phyloP scores from a whole-genome alignment of 2,888 invertebrate species.

The Idaea biselata region DNA sequence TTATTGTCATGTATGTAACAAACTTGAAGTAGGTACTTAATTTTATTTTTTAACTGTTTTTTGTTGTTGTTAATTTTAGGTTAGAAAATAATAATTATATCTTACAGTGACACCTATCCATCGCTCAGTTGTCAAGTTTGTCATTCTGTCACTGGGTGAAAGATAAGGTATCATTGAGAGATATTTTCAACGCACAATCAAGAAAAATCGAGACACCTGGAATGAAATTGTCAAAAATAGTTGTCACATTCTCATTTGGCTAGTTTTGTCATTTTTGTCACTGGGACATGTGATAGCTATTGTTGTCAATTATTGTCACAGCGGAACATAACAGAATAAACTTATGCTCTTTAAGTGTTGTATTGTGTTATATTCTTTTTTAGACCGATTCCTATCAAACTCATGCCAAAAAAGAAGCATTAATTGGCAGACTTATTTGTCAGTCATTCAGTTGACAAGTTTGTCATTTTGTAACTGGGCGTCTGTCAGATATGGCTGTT shows the following conservation, averaged over 20 bases:
- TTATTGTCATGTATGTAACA: no score
- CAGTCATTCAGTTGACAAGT: conserved; percentile 25
- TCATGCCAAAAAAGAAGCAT: not conserved
- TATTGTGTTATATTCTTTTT: no score
- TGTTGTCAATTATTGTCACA: conserved; percentile 8
- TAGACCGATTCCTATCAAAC: no score
- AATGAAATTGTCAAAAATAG: conserved; percentile 6
- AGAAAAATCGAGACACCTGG: not conserved
- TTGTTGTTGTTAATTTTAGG: no score
- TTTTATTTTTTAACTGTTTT: no score
- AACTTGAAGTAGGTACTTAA: no score
- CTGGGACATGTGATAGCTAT: conserved; percentile 18
- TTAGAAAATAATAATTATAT: no score
- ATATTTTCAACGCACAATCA: conserved; percentile 8
- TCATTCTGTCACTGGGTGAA: conserved; percentile 22
- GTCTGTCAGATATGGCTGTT: conserved; percentile 2
- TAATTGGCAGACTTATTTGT: conserved; percentile 17
- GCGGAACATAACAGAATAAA: not conserved
- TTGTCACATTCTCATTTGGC: conserved; percentile 12
- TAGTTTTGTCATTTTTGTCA: conserved; percentile 17
- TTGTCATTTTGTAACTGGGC: conserved; percentile 26
- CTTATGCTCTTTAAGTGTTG: no score
- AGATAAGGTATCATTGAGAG: conserved; percentile 8
- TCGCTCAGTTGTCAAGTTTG: conserved; percentile 21
- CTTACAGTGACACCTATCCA: no score